phyloP scores from a whole-genome alignment of 2,888 invertebrate species.

The Hypolimnas misippus region DNA sequence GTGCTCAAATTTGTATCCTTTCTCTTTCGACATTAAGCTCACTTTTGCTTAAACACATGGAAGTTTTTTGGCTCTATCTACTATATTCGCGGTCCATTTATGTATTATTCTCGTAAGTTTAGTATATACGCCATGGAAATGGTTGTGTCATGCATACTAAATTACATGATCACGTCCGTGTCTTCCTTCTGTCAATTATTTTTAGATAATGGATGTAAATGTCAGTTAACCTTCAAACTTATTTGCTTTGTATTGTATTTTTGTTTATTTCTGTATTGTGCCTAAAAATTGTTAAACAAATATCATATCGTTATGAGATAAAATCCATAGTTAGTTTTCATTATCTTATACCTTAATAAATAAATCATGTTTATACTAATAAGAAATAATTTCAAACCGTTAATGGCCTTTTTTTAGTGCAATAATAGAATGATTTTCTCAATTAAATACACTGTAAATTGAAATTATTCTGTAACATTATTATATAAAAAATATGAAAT shows the following conservation, averaged over 20 bases:
- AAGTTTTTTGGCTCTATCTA: conserved; percentile 45
- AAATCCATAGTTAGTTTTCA: too few relatives aligned
- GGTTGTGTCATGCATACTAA: conserved; percentile 35
- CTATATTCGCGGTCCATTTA: conserved; percentile 40
- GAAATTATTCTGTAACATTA: too few relatives aligned
- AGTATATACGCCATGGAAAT: conserved; percentile 26
- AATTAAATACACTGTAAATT: too few relatives aligned
- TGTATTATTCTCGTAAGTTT: conserved; percentile 38
- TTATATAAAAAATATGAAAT: not conserved
- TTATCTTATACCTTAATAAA: too few relatives aligned
- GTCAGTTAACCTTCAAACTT: not conserved
- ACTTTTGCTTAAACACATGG: conserved; percentile 57
- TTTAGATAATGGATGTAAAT: conserved; percentile 8
- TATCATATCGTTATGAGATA: not conserved
- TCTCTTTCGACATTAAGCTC: conserved; percentile 54
- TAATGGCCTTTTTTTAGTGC: too few relatives aligned
- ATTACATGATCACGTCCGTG: conserved; percentile 26
- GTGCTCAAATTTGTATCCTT: conserved; percentile 70
- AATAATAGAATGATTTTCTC: too few relatives aligned
- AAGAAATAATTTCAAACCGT: too few relatives aligned
- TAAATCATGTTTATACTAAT: too few relatives aligned
- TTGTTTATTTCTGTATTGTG: not conserved
- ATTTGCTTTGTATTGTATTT: not conserved
- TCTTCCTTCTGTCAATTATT: conserved; percentile 26
- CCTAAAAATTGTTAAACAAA: too few relatives aligned